Evolutionary conservation across 2,888 invertebrate genomes (phyloP), one percentile per base, ranked within the genome.

Genomic region (Drosophila neoperkinsi): DNA sequence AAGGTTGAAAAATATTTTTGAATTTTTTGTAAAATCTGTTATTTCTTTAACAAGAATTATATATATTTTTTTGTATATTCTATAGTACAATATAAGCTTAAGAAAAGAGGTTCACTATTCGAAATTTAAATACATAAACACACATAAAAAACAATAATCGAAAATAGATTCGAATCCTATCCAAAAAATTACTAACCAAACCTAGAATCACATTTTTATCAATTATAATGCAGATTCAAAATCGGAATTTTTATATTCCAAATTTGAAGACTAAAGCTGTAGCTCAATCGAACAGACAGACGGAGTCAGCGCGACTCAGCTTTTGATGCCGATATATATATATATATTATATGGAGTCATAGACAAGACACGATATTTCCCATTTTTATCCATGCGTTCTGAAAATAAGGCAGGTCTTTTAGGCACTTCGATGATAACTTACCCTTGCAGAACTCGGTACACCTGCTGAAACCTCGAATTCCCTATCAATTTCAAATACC

Each of bases 401-500:
- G 4, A 7, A 2, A 21, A 7, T 46, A 13, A 4, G 4, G 13
- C 0, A 11, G 1, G 1, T 13, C 13, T 21, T 21, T 21, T 21
- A 7, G 7, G 13, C 43, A 21, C 7, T 43, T 6, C 3, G 21
- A 13, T 3, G 43, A 16, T 4, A 7, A 13, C 11, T 0, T 43
- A 43, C 3, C 43, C 1, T 43, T 43, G 43, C 21, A 13, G 7
- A 21, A 21, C 3, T 2, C 13, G 7, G 7, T 13, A 46, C 21
- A 21, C 7, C 21, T 16, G 1, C 2, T 0, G 4, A 4, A 21
- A 46, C 2, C 13, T 4, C 2, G 2, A 21, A 13, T 46, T 46
- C 7, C 0, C 4, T 21, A 21, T 21, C 0, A 0, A 2, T 46
- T 46, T 9, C 2, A 21, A 21, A 43, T 21, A 16, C 0, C 2